phyloP scores from a whole-genome alignment of 1,140 invertebrate species.

The Panagrolaimus sp. region DNA sequence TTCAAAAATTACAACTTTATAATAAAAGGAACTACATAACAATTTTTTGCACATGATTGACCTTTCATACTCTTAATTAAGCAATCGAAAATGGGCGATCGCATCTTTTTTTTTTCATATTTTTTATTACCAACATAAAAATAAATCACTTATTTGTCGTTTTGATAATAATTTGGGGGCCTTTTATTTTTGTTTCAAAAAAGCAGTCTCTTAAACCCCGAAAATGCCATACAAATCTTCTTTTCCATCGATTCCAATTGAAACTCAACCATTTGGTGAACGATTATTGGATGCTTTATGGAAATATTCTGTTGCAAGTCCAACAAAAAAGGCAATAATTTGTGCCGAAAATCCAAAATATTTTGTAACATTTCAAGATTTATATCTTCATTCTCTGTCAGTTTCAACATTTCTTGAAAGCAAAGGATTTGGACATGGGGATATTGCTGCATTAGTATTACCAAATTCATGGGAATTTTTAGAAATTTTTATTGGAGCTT shows the following conservation, averaged over 20 bases:
- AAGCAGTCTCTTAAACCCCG: no score
- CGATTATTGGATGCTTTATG: conserved; percentile 3
- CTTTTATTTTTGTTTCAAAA: no score
- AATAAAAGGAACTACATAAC: no score
- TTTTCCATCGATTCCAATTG: neutral
- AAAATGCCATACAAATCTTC: conserved; percentile 3
- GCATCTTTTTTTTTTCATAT: no score
- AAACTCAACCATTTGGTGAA: conserved; percentile 13
- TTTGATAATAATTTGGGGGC: no score
- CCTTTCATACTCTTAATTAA: no score
- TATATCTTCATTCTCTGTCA: conserved; percentile 11
- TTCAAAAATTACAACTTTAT: no score
- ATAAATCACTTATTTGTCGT: no score
- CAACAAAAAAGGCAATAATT: conserved; percentile 10
- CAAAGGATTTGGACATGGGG: conserved; percentile 16
- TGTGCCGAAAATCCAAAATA: conserved; percentile 18
- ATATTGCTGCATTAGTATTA: conserved; percentile 10
- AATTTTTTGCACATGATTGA: no score
- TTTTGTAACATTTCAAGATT: conserved; percentile 21
- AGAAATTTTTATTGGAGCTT: conserved; percentile 12
- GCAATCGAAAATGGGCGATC: no score
- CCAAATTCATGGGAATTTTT: conserved; percentile 21
- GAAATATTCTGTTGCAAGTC: neutral
- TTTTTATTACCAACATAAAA: no score
- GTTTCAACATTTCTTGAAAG: conserved; percentile 18